Conservation (phyloP, 2,113 vertebrate species). For the Gallinago jamesoni region DNA sequence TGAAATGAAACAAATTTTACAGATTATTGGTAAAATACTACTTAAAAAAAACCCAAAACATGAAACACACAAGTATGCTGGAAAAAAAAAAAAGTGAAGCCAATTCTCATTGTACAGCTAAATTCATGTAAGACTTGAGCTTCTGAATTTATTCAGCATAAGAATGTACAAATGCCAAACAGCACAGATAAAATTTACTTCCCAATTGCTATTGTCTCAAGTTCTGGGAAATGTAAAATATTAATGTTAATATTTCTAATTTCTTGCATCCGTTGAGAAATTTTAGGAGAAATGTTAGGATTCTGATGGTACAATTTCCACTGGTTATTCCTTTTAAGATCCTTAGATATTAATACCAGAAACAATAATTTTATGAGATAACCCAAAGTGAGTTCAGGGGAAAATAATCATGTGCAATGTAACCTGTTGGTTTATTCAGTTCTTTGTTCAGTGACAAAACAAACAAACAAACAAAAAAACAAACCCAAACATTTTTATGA, state of each 20-base stretch:
- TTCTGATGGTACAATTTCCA: neutral
- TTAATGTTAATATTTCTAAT: neutral
- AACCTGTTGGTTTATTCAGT: neutral
- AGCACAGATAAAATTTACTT: neutral
- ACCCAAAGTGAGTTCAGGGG: neutral
- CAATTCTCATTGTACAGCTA: neutral
- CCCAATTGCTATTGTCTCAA: fast-evolving
- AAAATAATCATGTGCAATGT: neutral
- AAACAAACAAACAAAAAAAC: neutral
- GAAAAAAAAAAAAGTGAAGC: neutral
- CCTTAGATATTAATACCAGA: neutral
- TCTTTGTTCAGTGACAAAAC: neutral
- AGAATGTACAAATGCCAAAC: neutral
- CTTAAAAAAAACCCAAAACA: neutral
- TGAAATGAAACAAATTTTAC: neutral
- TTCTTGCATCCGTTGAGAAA: neutral
- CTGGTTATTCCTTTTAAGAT: neutral
- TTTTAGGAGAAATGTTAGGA: neutral
- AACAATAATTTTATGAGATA: neutral
- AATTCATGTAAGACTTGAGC: neutral
- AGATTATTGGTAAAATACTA: neutral
- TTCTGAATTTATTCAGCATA: neutral
- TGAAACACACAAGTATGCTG: neutral
- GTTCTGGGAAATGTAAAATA: neutral
- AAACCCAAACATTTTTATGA: neutral